Evolutionary conservation across 2,797 vertebrate species (phyloP).

Genomic region (Melanotaenia pygmaea): DNA sequence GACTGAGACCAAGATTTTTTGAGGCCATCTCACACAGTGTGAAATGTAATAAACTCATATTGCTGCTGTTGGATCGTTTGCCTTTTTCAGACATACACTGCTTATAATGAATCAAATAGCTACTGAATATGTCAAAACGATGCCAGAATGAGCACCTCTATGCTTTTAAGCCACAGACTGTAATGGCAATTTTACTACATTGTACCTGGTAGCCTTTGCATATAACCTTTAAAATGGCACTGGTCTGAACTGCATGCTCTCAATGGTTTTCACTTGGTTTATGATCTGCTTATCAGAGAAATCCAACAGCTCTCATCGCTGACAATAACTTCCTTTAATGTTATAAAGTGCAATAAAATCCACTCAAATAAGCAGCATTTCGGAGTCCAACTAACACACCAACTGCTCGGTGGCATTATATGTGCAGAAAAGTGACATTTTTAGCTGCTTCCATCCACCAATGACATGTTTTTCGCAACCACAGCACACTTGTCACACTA

Average conservation of each 20-base stretch:
- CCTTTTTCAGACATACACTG: neutral
- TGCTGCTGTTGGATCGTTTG: neutral
- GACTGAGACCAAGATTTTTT: neutral
- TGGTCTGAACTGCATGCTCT: neutral
- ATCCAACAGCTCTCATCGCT: neutral
- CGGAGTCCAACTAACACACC: neutral
- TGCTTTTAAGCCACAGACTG: neutral
- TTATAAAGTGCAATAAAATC: neutral
- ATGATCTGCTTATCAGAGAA: neutral
- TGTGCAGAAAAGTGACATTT: neutral
- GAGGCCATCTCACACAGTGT: neutral
- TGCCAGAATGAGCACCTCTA: neutral
- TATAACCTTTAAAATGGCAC: neutral
- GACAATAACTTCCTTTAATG: neutral
- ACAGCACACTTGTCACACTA: neutral
- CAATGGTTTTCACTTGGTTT: neutral
- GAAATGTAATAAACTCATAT: slow-evolving; percentile 2
- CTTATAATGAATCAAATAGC: neutral
- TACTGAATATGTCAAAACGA: neutral
- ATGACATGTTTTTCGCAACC: neutral
- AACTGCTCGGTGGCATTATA: neutral
- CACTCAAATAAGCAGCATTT: neutral
- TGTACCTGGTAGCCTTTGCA: too few species aligned
- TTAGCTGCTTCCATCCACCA: neutral
- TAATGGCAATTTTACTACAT: neutral